phyloP scores from a whole-genome alignment of 2,113 vertebrate genomes.

The Stegastes partitus region DNA sequence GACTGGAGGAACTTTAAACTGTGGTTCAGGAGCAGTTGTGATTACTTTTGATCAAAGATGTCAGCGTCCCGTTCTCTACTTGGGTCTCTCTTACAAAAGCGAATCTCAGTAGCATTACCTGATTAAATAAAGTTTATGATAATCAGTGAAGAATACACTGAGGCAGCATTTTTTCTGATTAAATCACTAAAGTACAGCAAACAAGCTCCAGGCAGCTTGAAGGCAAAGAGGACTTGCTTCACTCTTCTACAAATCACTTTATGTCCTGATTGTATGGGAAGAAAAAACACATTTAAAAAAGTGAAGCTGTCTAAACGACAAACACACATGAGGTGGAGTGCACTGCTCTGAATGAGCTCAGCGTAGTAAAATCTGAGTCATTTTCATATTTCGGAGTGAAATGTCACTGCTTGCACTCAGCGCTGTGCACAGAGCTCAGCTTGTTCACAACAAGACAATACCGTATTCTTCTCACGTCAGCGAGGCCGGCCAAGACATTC shows the following conservation, averaged over 20 bases:
- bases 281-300: no score
- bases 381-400: slow-evolving; percentile 52
- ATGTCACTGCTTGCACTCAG: slow-evolving; percentile 33
- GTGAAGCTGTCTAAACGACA: not conserved
- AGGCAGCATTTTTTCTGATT: slow-evolving; percentile 41
- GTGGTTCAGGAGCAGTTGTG: no score
- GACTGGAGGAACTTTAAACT: no score
- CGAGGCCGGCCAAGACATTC: slow-evolving; percentile 36
- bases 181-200: slow-evolving; percentile 38
- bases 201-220: not conserved
- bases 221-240: not conserved
- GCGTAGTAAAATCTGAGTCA: slow-evolving; percentile 23
- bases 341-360: slow-evolving; percentile 39
- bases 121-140: slow-evolving; percentile 40
- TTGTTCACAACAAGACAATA: slow-evolving; percentile 47
- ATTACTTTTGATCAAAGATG: not conserved
- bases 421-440: not conserved
- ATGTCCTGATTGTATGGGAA: not conserved
- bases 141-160: slow-evolving; percentile 20
- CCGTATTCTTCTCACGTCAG: slow-evolving; percentile 56
- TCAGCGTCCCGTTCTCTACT: not conserved
- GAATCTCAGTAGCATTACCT: slow-evolving; percentile 20
- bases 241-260: not conserved
- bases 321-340: not conserved
- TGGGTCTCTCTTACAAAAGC: not conserved